phyloP scores from a whole-genome alignment of 2,797 vertebrate species.

The Sebastes kiyomatsui region DNA sequence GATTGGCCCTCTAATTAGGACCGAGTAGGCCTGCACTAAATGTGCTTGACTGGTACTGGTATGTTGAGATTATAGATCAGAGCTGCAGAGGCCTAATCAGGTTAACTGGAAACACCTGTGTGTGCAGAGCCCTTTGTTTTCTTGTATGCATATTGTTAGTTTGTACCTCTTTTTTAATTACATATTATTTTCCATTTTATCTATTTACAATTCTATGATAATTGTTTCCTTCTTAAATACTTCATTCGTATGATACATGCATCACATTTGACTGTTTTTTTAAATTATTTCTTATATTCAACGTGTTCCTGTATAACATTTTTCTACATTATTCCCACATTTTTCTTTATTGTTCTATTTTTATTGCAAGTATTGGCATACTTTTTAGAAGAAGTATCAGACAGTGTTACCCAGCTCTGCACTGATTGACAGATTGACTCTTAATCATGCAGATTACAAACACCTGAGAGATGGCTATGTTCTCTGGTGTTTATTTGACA shows the following conservation, averaged over 20 bases:
- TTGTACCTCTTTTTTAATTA: not conserved
- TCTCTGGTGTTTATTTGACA: not conserved
- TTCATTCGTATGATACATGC: not conserved
- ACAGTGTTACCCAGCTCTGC: not conserved
- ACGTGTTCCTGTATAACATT: not conserved
- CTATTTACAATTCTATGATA: not conserved
- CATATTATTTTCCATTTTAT: not conserved
- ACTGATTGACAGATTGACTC: not conserved
- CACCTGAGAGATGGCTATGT: not conserved
- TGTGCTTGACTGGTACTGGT: not conserved
- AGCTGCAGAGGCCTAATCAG: not conserved
- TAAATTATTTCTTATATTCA: not conserved
- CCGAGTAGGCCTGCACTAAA: not conserved
- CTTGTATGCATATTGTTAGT: not conserved
- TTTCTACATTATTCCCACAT: not conserved
- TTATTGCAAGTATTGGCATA: not conserved
- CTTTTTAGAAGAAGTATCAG: not conserved
- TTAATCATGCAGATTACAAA: not conserved
- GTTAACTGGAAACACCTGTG: not conserved
- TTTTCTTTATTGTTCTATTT: not conserved
- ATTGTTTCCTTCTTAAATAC: not conserved
- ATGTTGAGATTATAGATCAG: not conserved
- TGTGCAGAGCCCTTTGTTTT: not conserved
- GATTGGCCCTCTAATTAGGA: not conserved
- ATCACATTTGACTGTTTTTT: not conserved